Evolutionary conservation across 92 coral and sea anemone species (phyloP), one percentile per base, ranked within the genome.

Genomic region (Epizoanthus rinbou): DNA sequence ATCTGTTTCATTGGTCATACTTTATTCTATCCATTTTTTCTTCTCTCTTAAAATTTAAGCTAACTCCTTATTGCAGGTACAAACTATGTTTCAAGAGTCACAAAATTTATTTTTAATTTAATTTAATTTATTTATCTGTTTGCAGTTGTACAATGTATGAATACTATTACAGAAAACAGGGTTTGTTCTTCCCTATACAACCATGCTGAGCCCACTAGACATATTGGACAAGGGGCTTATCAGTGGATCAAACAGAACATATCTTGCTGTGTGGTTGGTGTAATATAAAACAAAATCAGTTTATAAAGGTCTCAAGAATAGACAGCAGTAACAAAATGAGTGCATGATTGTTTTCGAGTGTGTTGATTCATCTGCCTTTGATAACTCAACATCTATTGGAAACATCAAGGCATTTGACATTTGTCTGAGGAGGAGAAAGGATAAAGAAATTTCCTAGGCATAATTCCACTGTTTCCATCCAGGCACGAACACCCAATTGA

Each of bases 201-300:
- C 83, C 24, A 85, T 74, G 76, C 72, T 59, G 11, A 85, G 76
- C 53, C 64, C 62, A 21, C 37, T 79, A 68, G 83, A 79, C 31
- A 45, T 85, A 87, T 73, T 81, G 60, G 52, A 50, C 24, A 86
- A 87, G 69, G 59, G 80, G 56, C 74, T 80, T 14, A 47, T 86
- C 0, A 72, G 11, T 43, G 57, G 41, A 83, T 86, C 19, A 81
- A 35, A 22, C 35, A 73, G 23, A 83, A 83, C 31, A 69, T 33
- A 24, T 80, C 50, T 19, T 71, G 83, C 19, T 81, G 72, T 23
- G 81, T 76, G 53, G 79, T 70, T 10, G 81, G 81, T 22, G 89
- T 79, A 43, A 85, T 43, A 57, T 52, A 69, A 71, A 83, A 58
- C 71, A 80, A 54, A 83, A 75, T 56, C 31, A 28, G 31, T 28